phyloP scores from a whole-genome alignment of 2,113 vertebrate genomes.

The Sinocyclocheilus anshuiensis region DNA sequence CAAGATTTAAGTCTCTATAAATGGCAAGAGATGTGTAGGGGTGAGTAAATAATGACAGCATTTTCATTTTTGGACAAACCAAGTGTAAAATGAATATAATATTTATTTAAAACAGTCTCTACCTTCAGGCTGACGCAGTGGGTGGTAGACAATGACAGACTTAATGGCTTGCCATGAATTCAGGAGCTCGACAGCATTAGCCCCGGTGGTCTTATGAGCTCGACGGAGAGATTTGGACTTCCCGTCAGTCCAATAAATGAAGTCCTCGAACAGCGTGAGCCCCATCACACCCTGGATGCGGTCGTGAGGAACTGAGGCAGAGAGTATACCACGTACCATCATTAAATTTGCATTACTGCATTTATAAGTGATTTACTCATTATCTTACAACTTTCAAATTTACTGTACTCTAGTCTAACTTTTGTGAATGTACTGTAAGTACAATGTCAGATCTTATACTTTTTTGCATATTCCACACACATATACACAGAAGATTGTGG shows the following conservation, averaged over 20 bases:
- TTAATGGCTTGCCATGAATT: slow-evolving; percentile 98
- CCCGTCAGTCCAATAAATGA: slow-evolving; percentile 97
- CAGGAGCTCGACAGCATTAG: slow-evolving; percentile 86
- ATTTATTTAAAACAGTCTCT: slow-evolving; percentile 60
- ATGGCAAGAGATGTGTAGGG: background rate
- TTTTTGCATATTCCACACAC: background rate
- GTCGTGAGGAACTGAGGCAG: slow-evolving; percentile 87
- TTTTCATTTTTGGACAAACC: background rate
- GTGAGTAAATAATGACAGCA: background rate
- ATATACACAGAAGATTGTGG: background rate
- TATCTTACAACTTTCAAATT: background rate
- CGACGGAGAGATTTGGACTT: slow-evolving; percentile 96
- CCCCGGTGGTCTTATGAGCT: slow-evolving; percentile 93
- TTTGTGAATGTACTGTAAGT: background rate
- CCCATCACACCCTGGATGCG: slow-evolving; percentile 95
- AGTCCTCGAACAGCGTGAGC: slow-evolving; percentile 96
- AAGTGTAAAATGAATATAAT: slow-evolving; percentile 16
- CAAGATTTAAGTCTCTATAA: background rate
- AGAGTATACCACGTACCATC: slow-evolving; percentile 61
- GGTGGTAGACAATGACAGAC: slow-evolving; percentile 96
- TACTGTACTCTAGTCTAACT: background rate
- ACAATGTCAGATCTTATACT: background rate
- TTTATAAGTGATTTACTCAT: background rate
- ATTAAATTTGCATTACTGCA: slow-evolving; percentile 19
- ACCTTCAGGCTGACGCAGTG: slow-evolving; percentile 97